Conservation (phyloP, 2,888 invertebrate species). For the Troilus luridus region DNA sequence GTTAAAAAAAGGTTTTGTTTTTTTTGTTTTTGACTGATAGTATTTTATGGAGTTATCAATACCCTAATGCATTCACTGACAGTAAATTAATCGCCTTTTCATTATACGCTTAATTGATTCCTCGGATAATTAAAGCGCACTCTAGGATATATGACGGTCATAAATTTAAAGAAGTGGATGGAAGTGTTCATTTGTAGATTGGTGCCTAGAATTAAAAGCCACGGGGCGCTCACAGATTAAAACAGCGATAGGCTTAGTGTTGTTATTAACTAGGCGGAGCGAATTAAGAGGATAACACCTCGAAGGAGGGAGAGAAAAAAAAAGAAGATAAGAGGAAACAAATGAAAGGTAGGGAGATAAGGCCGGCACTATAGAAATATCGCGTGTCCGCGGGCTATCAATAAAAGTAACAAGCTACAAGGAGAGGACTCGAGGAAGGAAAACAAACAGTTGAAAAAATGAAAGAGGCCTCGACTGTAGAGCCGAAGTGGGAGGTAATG, state of each 20-base stretch:
- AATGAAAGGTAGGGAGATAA: constrained; percentile 2
- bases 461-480: constrained; percentile 3
- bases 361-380: constrained; percentile 17
- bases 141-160: not conserved
- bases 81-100: not conserved
- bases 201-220: constrained; percentile 20
- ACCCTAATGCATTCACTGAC: not conserved
- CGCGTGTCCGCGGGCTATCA: constrained; percentile 15
- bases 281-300: constrained; percentile 37
- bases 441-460: not conserved
- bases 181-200: not conserved
- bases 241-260: not conserved
- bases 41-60: not conserved
- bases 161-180: not conserved
- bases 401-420: not conserved
- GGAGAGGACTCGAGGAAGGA: not conserved
- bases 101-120: not conserved
- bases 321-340: constrained; percentile 25
- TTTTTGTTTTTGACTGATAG: too few relatives aligned
- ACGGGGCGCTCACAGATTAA: constrained; percentile 20
- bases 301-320: not conserved
- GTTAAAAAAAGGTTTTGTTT: too few relatives aligned
- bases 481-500: not conserved
- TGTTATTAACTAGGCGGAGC: not conserved
- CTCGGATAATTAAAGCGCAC: not conserved